Evolutionary conservation across 2,113 vertebrate genomes (phyloP).

Genomic region (Addax nasomaculatus): DNA sequence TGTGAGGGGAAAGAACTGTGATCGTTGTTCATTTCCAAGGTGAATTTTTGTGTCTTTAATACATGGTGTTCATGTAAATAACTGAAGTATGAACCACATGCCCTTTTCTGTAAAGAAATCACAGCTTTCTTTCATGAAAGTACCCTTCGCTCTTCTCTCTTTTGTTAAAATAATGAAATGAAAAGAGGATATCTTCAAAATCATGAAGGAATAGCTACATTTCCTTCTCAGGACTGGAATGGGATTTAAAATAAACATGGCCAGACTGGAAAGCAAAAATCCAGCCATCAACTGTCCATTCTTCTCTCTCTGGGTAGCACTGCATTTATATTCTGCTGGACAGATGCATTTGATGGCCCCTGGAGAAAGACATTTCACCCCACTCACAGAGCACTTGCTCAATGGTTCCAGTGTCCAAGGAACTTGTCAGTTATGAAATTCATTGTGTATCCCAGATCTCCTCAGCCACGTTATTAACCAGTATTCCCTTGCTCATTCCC

Average conservation of each 20-base stretch:
- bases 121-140: not conserved
- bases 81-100: not conserved
- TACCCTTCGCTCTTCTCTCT: not conserved
- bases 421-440: constrained; percentile 53
- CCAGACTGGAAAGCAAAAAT: constrained; percentile 5
- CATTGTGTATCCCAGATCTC: constrained; percentile 42
- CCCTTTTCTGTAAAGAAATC: not conserved
- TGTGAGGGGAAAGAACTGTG: not conserved
- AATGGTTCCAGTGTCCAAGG: constrained; percentile 50
- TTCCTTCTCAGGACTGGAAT: not conserved
- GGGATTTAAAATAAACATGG: constrained; percentile 22
- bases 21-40: not conserved
- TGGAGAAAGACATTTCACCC: constrained; percentile 48
- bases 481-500: not conserved
- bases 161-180: not conserved
- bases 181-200: not conserved
- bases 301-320: not conserved
- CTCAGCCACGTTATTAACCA: constrained; percentile 32
- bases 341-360: constrained; percentile 46
- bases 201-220: not conserved
- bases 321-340: constrained; percentile 41
- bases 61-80: not conserved
- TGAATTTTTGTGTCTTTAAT: constrained; percentile 23
- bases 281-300: constrained; percentile 1
- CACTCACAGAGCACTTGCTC: constrained; percentile 41